Evolutionary conservation across 2,888 invertebrate genomes (phyloP).

Genomic region (Minunthozetes semirufus): DNA sequence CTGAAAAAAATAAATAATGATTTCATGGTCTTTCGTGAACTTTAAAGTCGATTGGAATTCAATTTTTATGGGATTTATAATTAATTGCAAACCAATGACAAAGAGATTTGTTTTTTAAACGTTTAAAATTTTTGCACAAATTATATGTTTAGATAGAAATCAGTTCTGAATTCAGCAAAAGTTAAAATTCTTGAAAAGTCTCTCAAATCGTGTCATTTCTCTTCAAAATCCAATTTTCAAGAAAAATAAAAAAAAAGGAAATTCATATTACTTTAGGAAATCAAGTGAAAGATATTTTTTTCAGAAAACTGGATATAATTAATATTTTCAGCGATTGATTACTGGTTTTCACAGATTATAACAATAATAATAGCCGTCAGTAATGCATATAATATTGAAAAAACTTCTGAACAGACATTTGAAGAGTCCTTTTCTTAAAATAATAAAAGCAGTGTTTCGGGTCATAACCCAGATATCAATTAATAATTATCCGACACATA

Average conservation of each 20-base stretch:
- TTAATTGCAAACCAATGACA: neutral
- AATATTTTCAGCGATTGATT: no score
- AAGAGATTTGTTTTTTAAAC: neutral
- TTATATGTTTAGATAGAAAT: no score
- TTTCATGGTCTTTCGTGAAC: neutral
- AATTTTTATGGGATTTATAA: neutral
- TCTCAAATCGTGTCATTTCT: neutral
- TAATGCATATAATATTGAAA: neutral
- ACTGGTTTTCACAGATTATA: neutral
- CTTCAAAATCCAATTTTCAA: no score
- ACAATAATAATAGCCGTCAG: neutral
- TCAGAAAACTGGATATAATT: no score
- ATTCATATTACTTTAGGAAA: neutral
- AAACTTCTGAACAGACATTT: neutral
- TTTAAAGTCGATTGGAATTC: neutral
- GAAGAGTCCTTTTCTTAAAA: neutral
- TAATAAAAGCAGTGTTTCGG: neutral
- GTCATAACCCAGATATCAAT: conserved; percentile 12
- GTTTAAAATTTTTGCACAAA: no score
- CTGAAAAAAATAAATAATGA: neutral
- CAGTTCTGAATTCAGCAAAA: neutral
- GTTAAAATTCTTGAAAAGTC: neutral
- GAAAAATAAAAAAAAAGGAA: neutral
- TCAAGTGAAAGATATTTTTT: no score
- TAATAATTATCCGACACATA: neutral